Evolutionary conservation across 1,140 invertebrate genomes (phyloP), one percentile per base, ranked within the genome.

Genomic region (Drosophila serrata): DNA sequence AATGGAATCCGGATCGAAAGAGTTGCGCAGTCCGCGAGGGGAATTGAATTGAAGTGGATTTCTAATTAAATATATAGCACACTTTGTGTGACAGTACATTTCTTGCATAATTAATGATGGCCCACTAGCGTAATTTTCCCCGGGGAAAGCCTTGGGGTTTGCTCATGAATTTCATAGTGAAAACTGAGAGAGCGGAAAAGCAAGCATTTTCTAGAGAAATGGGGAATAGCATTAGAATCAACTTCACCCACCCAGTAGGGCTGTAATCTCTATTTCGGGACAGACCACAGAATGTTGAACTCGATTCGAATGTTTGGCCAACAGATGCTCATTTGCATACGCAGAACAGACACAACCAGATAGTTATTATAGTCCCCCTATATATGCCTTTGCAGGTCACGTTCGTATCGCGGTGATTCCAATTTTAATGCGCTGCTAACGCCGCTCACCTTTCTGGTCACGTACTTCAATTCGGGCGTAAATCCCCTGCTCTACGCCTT

Each of bases 401-500:
- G 93, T 68, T 94, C 93, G 72, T 96, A 96, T 92, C 93, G 95
- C 60, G 94, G 94, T 45, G 94, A 94, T 31, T 95, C 94, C 49
- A 93, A 95, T 78, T 95, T 96, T 82, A 96, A 95, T 85, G 95
- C 95, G 15, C 93, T 97, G 2, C 94, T 98, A 48, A 97, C 97
- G 4, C 96, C 97, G 2, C 93, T 96, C n/a, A 97, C 96, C 9
- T 97, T 96, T 92, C 94, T 98, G 43, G 95, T 97, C 72, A 95
- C 97, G 39, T 98, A 97, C 84, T 95, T 96, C 91, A 97, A 98
- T 94, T 97, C 96, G 13, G 97, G 96, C 35, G 94, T 97, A 60
- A 98, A 98, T 93, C 97, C 97, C 2, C 93, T 98, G 43, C 94
- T 98, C 6, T 98, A 98, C 92, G 97, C 97, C 3, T 96, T 97